phyloP scores from a whole-genome alignment of 1,140 invertebrate genomes.

The Drosophila tristis region DNA sequence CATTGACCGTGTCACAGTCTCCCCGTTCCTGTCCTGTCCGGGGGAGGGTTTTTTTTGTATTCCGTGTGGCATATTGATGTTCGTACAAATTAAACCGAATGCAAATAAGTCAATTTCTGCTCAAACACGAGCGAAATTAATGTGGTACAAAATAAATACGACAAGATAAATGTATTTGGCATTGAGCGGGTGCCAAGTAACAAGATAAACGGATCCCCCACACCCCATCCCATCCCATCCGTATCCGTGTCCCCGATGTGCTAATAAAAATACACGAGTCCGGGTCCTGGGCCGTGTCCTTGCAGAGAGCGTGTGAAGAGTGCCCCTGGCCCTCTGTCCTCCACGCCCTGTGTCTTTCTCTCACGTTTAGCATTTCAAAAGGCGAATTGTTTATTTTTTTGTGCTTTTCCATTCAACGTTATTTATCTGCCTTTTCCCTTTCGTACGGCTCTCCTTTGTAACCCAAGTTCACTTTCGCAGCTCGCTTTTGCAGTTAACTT shows the following conservation, averaged over 20 bases:
- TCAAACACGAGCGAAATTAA: conserved; percentile 76
- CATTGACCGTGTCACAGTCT: too few species aligned
- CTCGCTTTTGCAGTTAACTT: conserved; percentile 74
- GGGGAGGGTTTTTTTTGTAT: not conserved
- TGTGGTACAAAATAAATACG: conserved; percentile 78
- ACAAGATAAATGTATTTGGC: conserved; percentile 77
- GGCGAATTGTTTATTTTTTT: conserved; percentile 76
- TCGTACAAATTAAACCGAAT: conserved; percentile 73
- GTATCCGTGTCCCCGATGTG: conserved; percentile 9
- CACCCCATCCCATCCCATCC: not conserved
- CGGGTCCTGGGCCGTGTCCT: conserved; percentile 58
- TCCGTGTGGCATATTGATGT: conserved; percentile 44
- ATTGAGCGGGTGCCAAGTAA: conserved; percentile 50
- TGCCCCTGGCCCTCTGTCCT: conserved; percentile 26
- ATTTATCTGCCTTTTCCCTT: conserved; percentile 72
- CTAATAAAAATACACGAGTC: conserved; percentile 74
- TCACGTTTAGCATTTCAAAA: conserved; percentile 81
- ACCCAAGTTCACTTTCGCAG: conserved; percentile 72
- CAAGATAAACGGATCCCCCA: conserved; percentile 63
- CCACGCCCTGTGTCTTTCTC: conserved; percentile 26
- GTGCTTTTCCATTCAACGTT: conserved; percentile 70
- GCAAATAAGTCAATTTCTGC: conserved; percentile 78
- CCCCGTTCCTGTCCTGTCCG: not conserved
- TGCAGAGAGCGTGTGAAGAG: conserved; percentile 52
- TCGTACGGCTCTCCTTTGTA: conserved; percentile 59